These are phyloP conservation scores for Dasysyrphus albostriatus DNA, from an alignment of 2,888 invertebrate genomes.

Conservation along the genomic window DNA sequence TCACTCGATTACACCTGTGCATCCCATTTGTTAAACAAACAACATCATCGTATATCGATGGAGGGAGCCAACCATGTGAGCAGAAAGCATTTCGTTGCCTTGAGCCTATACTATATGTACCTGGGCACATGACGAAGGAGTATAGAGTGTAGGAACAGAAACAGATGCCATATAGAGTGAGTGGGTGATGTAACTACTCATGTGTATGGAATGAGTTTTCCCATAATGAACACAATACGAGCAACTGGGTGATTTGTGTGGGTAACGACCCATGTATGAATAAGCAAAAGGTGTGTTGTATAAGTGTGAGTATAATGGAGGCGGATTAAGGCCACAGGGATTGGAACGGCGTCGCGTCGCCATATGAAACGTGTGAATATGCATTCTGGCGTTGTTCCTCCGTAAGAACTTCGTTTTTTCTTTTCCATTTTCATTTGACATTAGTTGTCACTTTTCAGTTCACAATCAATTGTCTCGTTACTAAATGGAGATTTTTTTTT, in stretches of 20 bases:
- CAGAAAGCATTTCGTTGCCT: conserved; percentile 17
- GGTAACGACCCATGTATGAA: conserved; percentile 38
- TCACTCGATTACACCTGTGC: conserved; percentile 57
- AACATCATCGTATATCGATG: conserved; percentile 34
- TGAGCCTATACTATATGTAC: not conserved
- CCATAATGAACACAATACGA: conserved; percentile 20
- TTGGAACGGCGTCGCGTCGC: not conserved
- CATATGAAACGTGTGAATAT: conserved; percentile 36
- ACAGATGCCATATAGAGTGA: conserved; percentile 6
- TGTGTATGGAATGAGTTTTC: conserved; percentile 37
- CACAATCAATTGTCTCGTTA: conserved; percentile 45
- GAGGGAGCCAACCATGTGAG: conserved; percentile 17
- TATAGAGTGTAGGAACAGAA: not conserved
- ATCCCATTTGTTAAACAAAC: conserved; percentile 35
- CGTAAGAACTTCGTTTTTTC: not conserved
- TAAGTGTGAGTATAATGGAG: not conserved
- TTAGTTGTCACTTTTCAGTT: conserved; percentile 47
- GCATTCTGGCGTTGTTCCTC: not conserved
- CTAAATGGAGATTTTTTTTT: conserved; percentile 11
- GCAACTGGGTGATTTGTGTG: conserved; percentile 27
- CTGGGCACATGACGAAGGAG: not conserved
- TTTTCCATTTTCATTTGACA: conserved; percentile 41
- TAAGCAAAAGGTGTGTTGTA: conserved; percentile 25
- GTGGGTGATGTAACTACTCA: conserved; percentile 23
- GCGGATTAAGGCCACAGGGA: conserved; percentile 17